Evolutionary conservation across 2,888 invertebrate species (phyloP), one percentile per base, ranked within the genome.

Genomic region (Ectemnius continuus): DNA sequence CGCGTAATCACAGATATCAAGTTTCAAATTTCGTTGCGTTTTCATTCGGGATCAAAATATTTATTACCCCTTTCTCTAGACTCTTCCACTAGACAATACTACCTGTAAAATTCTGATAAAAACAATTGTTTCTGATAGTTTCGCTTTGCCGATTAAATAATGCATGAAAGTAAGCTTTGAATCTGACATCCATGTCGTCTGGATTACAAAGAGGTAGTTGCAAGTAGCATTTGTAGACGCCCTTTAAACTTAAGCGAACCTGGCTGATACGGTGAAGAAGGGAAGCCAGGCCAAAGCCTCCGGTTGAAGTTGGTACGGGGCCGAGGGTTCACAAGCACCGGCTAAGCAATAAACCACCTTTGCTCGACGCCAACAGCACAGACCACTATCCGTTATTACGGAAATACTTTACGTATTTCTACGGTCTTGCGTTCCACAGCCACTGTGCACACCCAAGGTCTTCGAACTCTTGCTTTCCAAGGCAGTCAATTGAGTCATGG

Each of bases 301-400:
- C 6, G 6, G 57, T 80, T 58, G 67, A 73, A 75, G 52, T 78
- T 67, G 62, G 63, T 61, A 47, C 36, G 67, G 26, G 57, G 73
- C 61, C 47, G n/a, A 52, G 58, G 62, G 56, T 57, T 57, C 57
- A 57, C 36, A 45, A 36, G 36, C 16, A 23, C 62, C 62, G 61
- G 71, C 61, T 58, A 67, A 67, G 81, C 72, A 81, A 78, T 83
- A 78, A 81, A 81, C 73, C 58, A 66, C 60, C 74, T 71, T 78
- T 83, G 72, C 72, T 47, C 62, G 45, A 74, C 62, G 68, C 68
- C 67, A 68, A 62, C 48, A 63, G 8, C 63, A 71, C 65, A 61
- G 63, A 61, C 66, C 70, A 64, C 70, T 70, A 62, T 70, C 61
- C 71, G 72, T 84, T 76, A 82, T 81, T 81, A 75, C 73, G 45